These are phyloP conservation scores for Cryptocephalus moraei DNA, from an alignment of 2,888 invertebrate genomes.

Conservation along the genomic window DNA sequence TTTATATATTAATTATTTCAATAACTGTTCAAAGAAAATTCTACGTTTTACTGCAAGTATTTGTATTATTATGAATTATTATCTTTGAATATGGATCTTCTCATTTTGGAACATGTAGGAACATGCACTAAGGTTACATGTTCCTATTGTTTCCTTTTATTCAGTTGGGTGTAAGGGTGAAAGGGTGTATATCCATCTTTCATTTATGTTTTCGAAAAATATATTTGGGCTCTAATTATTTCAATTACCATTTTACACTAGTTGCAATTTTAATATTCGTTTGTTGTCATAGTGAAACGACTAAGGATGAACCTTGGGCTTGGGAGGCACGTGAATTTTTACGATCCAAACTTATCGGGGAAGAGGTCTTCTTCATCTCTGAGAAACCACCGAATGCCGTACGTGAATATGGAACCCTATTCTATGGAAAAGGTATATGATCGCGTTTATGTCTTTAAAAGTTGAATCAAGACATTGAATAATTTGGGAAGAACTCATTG, in stretches of 20 bases:
- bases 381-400: slow-evolving; percentile 76
- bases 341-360: slow-evolving; percentile 83
- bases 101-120: no score
- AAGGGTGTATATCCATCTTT: no score
- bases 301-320: slow-evolving; percentile 86
- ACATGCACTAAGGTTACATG: no score
- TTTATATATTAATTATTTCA: no score
- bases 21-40: no score
- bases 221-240: not conserved
- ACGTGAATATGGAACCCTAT: slow-evolving; percentile 84
- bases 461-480: not conserved
- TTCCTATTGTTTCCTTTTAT: no score
- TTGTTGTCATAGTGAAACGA: slow-evolving; percentile 48
- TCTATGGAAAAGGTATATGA: slow-evolving; percentile 64
- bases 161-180: no score
- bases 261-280: no score
- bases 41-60: no score
- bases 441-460: not conserved
- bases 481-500: no score
- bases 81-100: no score
- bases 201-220: slow-evolving; percentile 2
- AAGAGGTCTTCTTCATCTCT: slow-evolving; percentile 74
- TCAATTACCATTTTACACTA: not conserved
- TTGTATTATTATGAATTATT: no score
- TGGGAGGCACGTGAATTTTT: slow-evolving; percentile 97